Conservation (phyloP, 1,140 invertebrate species). For the Zophobas atratus region DNA sequence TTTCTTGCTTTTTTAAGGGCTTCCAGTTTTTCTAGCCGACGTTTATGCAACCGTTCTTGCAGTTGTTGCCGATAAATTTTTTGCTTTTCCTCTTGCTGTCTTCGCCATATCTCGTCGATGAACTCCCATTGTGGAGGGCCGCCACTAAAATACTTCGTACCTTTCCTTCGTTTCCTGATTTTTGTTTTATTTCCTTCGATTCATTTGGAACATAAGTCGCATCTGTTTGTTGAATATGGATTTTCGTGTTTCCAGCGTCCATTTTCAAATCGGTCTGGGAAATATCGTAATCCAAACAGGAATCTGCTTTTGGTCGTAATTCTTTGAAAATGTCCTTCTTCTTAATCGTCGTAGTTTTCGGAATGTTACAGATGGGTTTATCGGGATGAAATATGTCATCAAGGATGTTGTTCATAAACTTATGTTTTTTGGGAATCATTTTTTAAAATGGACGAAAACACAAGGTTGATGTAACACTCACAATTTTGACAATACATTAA, state of each 20-base stretch:
- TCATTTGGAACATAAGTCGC: slow-evolving; percentile 54
- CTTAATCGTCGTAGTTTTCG: slow-evolving; percentile 45
- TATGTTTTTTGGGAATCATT: neutral
- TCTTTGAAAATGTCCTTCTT: slow-evolving; percentile 50
- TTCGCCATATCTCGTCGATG: slow-evolving; percentile 52
- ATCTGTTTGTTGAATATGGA: slow-evolving; percentile 56
- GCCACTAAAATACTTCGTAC: slow-evolving; percentile 44
- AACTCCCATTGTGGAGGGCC: slow-evolving; percentile 43
- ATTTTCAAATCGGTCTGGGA: slow-evolving; percentile 60
- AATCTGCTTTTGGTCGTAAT: slow-evolving; percentile 49
- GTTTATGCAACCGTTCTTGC: slow-evolving; percentile 5
- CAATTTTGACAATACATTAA: no score
- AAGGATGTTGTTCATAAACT: neutral
- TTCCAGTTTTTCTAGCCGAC: neutral
- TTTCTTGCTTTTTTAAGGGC: neutral
- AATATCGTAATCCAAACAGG: slow-evolving; percentile 59
- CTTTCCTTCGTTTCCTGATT: slow-evolving; percentile 20
- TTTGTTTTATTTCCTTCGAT: slow-evolving; percentile 43
- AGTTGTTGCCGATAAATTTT: slow-evolving; percentile 45
- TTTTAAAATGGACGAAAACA: no score
- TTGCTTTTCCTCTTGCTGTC: slow-evolving; percentile 48
- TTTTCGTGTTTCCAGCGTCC: slow-evolving; percentile 57
- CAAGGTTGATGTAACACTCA: no score
- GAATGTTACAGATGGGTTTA: slow-evolving; percentile 51
- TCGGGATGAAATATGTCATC: slow-evolving; percentile 1